Conservation (phyloP, 2,797 vertebrate genomes). For the Fundulus diaphanus region DNA sequence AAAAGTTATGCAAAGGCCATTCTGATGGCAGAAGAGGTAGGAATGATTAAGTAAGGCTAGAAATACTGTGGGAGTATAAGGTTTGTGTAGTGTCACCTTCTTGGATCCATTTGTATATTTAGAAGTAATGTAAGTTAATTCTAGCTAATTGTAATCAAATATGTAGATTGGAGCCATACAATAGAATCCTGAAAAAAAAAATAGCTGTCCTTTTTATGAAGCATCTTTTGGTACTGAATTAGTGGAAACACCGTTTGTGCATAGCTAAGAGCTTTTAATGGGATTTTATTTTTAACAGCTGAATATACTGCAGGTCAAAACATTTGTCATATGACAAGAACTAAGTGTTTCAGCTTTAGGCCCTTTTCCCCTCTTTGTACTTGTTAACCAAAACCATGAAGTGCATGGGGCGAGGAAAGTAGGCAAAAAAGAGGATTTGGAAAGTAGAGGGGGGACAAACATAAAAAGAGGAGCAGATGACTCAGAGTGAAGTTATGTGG, state of each 20-base stretch:
- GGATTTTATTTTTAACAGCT: neutral
- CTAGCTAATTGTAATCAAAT: too few species aligned
- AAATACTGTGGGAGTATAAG: neutral
- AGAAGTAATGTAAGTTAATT: neutral
- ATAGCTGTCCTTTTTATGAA: neutral
- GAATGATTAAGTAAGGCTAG: neutral
- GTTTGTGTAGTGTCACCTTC: neutral
- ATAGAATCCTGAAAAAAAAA: neutral
- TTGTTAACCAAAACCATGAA: constrained; percentile 13
- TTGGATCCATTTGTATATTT: neutral
- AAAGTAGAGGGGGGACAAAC: constrained; percentile 8
- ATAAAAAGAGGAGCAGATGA: constrained; percentile 56
- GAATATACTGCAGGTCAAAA: constrained; percentile 3
- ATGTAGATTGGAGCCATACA: too few species aligned
- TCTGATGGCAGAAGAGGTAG: neutral
- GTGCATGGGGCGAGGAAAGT: constrained; percentile 7
- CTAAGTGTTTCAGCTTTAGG: constrained; percentile 16
- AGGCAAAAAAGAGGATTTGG: constrained; percentile 5
- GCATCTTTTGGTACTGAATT: neutral
- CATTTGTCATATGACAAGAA: constrained; percentile 36
- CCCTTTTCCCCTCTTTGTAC: constrained; percentile 14
- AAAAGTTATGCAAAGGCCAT: neutral
- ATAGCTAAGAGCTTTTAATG: neutral
- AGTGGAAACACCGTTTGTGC: neutral
- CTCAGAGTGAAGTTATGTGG: constrained; percentile 62